Percentiles rank a stretch among this genome's conserved stretches.
Conservation (phyloP, 2,113 vertebrate species). For the Etheostoma spectabile region DNA sequence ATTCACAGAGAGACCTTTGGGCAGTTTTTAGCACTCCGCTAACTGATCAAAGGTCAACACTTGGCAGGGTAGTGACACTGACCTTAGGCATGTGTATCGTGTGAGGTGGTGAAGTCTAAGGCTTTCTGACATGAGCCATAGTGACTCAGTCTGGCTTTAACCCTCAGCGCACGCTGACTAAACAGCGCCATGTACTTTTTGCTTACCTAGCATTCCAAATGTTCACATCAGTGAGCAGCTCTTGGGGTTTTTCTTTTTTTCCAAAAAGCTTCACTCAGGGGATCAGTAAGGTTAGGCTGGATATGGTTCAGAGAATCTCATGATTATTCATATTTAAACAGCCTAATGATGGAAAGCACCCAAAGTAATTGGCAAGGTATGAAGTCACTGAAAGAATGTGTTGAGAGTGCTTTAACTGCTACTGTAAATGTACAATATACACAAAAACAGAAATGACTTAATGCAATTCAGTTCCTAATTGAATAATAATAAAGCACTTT, state of each 20-base stretch:
- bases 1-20: constrained; percentile 48
- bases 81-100: constrained; percentile 61
- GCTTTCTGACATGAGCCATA: constrained; percentile 65
- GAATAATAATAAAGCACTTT: background rate
- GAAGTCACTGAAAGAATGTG: constrained; percentile 22
- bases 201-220: constrained; percentile 33
- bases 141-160: constrained; percentile 68
- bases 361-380: constrained; percentile 15
- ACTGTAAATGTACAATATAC: background rate
- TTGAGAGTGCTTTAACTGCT: background rate
- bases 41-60: constrained; percentile 74
- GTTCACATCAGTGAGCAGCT: constrained; percentile 48
- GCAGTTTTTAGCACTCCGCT: constrained; percentile 52
- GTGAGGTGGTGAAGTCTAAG: constrained; percentile 67
- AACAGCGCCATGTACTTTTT: constrained; percentile 44
- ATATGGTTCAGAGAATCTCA: constrained; percentile 32
- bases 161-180: constrained; percentile 50
- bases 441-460: background rate
- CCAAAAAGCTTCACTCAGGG: constrained; percentile 6
- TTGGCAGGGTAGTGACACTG: constrained; percentile 61
- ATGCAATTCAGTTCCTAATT: background rate
- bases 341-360: constrained; percentile 36
- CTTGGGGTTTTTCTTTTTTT: background rate
- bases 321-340: constrained; percentile 55
- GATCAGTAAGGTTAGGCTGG: constrained; percentile 31